Evolutionary conservation across 2,113 vertebrate species (phyloP).

Genomic region (Heterotis niloticus): DNA sequence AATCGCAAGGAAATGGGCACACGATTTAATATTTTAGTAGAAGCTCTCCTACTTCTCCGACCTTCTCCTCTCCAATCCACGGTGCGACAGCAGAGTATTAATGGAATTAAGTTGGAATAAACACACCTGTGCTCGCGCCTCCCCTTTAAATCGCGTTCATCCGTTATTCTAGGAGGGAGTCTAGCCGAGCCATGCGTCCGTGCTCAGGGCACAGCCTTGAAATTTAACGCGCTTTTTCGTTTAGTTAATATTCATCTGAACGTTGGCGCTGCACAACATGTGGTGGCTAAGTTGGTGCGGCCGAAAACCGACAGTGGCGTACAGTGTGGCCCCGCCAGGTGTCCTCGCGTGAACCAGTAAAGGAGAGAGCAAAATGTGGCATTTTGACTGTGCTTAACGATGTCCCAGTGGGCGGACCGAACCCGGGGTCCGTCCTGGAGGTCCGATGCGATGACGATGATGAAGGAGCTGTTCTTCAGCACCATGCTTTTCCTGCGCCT

Average conservation of each 20-base stretch:
- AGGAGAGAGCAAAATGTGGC: neutral
- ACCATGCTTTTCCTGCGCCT: conserved; percentile 1
- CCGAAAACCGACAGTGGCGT: neutral
- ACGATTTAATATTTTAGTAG: neutral
- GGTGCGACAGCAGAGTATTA: neutral
- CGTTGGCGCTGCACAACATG: too few species aligned
- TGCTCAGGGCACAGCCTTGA: too few species aligned
- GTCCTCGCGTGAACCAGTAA: conserved; percentile 14
- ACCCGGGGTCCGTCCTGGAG: neutral
- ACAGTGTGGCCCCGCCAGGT: too few species aligned
- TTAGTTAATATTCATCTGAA: too few species aligned
- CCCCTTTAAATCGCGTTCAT: too few species aligned
- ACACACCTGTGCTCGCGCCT: neutral
- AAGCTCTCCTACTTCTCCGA: too few species aligned
- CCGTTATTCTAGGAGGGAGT: too few species aligned
- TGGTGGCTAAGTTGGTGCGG: neutral
- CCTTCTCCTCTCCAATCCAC: too few species aligned
- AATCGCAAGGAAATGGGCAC: neutral
- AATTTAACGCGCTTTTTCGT: too few species aligned
- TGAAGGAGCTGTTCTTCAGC: conserved; percentile 27
- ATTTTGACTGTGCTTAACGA: neutral
- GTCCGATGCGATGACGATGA: neutral
- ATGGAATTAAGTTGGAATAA: neutral
- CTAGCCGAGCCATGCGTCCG: too few species aligned
- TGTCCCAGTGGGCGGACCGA: neutral